Evolutionary conservation across 2,113 vertebrate genomes (phyloP), one percentile per base, ranked within the genome.

Genomic region (Melanerpes formicivorus): DNA sequence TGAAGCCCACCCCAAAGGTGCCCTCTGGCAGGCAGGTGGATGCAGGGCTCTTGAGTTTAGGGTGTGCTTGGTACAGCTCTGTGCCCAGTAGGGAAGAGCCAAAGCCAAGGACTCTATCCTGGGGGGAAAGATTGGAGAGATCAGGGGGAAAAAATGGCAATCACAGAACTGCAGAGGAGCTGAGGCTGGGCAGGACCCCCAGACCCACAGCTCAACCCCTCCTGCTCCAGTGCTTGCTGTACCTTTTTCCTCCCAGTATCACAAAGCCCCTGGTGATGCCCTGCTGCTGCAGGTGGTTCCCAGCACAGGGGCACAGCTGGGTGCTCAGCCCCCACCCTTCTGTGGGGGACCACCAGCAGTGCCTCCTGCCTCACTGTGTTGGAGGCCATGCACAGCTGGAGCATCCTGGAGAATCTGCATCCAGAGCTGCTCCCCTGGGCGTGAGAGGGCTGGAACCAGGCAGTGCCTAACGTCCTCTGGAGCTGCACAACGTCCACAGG

Each of bases 361-460:
- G 26, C 17, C 46, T 62, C 65, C 75, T 79, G 11, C 10, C 29
- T 46, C 42, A 10, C 11, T 6, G 2, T n/a, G 34, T 55, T 32
- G 50, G 59, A 76, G 44, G 59, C 14, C 1, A 3, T 11, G 78
- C 58, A 54, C 22, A 40, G 26, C 4, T 25, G 62, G 56, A 48
- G 4, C 44, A 63, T 29, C 62, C n/a, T 59, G 37, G 6, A 66
- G n/a, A 6, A 18, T 6, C 0, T 2, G 14, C 3, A 6, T 7
- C 62, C 32, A 52, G 55, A 46, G 27, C 10, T 15, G 30, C 4
- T 46, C 16, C 26, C 23, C 44, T 56, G 32, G 23, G 22, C 17
- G 18, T 2, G 4, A 65, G 17, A 34, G 11, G 5, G 9, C 62
- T 27, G 62, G 11, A 84, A 13, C 52, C 40, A 56, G 16, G 3